Conservation (phyloP, 2,888 invertebrate species). For the Synanthedon tipuliformis region DNA sequence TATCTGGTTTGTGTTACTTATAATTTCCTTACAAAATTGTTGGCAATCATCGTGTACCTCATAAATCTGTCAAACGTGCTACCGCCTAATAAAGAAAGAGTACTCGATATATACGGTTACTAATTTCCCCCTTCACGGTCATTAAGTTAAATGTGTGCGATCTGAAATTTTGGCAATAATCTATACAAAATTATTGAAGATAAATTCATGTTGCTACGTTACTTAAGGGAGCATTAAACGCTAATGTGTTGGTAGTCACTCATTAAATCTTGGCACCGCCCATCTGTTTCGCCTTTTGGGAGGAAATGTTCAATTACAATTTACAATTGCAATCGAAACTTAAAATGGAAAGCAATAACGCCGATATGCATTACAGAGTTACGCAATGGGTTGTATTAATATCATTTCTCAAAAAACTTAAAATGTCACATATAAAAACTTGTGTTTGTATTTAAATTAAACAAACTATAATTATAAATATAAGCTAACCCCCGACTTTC, state of each 20-base stretch:
- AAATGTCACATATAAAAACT: no score
- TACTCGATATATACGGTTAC: constrained; percentile 24
- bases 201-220: constrained; percentile 34
- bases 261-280: constrained; percentile 39
- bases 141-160: constrained; percentile 32
- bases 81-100: constrained; percentile 22
- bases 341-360: constrained; percentile 40
- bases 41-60: constrained; percentile 4
- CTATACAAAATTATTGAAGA: constrained; percentile 17
- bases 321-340: constrained; percentile 28
- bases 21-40: constrained; percentile 4
- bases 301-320: constrained; percentile 42
- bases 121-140: constrained; percentile 46
- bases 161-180: constrained; percentile 39
- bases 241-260: constrained; percentile 46
- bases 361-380: constrained; percentile 39
- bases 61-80: constrained; percentile 29
- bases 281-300: constrained; percentile 33
- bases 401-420: no score
- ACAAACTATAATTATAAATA: no score
- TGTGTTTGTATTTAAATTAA: no score
- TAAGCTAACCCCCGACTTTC: no score
- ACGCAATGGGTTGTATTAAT: constrained; percentile 20
- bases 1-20: constrained; percentile 3
- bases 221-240: constrained; percentile 45